Percentiles rank a stretch among this genome's conserved stretches.
phyloP scores from a whole-genome alignment of 2,797 vertebrate species.

The Macropodus opercularis region DNA sequence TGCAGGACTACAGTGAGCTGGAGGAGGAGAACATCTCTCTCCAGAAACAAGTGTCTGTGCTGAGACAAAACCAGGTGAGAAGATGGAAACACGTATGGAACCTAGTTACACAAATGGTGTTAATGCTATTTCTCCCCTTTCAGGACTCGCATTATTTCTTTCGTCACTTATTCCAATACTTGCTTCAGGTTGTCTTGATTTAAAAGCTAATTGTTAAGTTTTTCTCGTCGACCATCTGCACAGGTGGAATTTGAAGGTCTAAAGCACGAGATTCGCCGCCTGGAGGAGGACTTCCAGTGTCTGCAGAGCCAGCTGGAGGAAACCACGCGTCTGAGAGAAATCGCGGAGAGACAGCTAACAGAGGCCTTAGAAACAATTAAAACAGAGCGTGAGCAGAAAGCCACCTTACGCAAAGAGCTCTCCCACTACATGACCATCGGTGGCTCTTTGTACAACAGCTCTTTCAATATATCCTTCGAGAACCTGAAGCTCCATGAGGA shows the following conservation, averaged over 20 bases:
- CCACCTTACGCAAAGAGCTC: conserved; percentile 93
- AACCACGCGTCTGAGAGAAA: conserved; percentile 92
- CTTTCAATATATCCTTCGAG: conserved; percentile 86
- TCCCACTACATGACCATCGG: conserved; percentile 97
- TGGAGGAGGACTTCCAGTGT: conserved; percentile 94
- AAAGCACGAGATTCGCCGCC: conserved; percentile 95
- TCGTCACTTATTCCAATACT: background rate
- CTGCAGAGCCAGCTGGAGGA: conserved; percentile 95
- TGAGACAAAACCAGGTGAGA: conserved; percentile 93
- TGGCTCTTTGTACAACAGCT: conserved; percentile 89
- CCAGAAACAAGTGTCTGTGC: conserved; percentile 96
- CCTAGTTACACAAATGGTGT: background rate
- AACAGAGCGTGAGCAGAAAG: conserved; percentile 96
- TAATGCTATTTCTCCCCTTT: background rate
- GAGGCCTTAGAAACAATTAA: conserved; percentile 96
- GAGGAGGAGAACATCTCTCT: conserved; percentile 99
- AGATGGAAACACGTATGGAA: background rate
- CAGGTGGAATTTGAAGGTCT: conserved; percentile 98
- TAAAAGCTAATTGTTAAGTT: background rate
- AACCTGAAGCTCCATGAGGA: conserved; percentile 83
- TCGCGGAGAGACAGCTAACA: conserved; percentile 92
- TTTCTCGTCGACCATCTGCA: conserved; percentile 15
- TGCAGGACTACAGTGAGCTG: conserved; percentile 96
- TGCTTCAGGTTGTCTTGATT: background rate
- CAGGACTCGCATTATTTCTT: background rate